A percentile compares a stretch with the other conserved stretches of the same genome.
These are phyloP conservation scores for Tigriopus californicus DNA, from an alignment of 2,888 invertebrate species.

Conservation along the genomic window DNA sequence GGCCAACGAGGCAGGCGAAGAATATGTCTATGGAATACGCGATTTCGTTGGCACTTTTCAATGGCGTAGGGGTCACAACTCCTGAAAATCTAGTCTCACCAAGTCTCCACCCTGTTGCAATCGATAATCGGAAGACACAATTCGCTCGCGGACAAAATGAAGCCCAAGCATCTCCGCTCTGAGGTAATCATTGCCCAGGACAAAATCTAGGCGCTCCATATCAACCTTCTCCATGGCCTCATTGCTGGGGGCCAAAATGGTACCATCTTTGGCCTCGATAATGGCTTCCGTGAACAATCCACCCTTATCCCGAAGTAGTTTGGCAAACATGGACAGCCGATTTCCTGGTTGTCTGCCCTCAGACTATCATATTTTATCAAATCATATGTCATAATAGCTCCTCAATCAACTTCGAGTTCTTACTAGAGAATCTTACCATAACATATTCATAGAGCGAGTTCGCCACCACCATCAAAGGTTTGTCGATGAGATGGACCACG, in stretches of 20 bases:
- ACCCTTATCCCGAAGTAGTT: conserved; percentile 52
- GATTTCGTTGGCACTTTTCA: not conserved
- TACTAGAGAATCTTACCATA: conserved; percentile 63
- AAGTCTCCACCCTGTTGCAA: conserved; percentile 47
- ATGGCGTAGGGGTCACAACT: not conserved
- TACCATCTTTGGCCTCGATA: conserved; percentile 48
- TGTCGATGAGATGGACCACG: conserved; percentile 75
- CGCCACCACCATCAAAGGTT: conserved; percentile 76
- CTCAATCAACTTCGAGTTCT: not conserved
- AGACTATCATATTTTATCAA: not conserved
- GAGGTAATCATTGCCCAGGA: conserved; percentile 34
- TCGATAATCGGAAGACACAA: conserved; percentile 50
- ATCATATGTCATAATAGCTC: not conserved
- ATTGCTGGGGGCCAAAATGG: conserved; percentile 74
- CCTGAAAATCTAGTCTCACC: conserved; percentile 32
- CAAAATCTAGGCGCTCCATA: conserved; percentile 36
- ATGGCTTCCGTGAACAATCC: conserved; percentile 52
- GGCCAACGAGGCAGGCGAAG: conserved; percentile 3
- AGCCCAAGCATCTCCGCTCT: conserved; percentile 46
- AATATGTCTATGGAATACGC: not conserved
- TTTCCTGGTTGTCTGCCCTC: conserved; percentile 5
- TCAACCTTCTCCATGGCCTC: conserved; percentile 58
- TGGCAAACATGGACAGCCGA: conserved; percentile 60
- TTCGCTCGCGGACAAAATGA: conserved; percentile 55
- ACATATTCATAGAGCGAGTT: conserved; percentile 67